Percentiles rank a stretch among this genome's conserved stretches.
These are phyloP conservation scores for Dendrophyllia cribrosa DNA, from an alignment of 64 coral and sea anemone species.

Conservation along the genomic window DNA sequence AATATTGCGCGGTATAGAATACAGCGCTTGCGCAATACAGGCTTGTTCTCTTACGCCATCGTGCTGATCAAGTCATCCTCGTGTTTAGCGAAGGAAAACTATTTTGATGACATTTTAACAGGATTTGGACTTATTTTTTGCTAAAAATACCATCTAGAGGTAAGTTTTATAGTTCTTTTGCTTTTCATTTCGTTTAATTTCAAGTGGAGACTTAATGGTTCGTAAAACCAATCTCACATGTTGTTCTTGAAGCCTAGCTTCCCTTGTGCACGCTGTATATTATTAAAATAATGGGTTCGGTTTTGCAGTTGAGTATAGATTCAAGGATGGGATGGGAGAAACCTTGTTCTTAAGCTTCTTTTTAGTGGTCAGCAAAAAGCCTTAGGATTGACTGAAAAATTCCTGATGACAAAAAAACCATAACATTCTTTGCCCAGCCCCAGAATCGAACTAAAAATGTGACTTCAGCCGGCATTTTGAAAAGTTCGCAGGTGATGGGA, in stretches of 20 bases:
- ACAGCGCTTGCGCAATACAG: conserved; percentile 63
- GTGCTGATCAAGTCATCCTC: conserved; percentile 79
- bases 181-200: not conserved
- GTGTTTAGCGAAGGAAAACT: conserved; percentile 64
- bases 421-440: too few species aligned
- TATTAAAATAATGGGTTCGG: not conserved
- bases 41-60: conserved; percentile 82
- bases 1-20: not conserved
- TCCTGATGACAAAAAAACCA: too few species aligned
- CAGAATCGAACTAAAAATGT: too few species aligned
- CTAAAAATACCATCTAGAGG: conserved; percentile 44
- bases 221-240: not conserved
- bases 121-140: conserved; percentile 10
- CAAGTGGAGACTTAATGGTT: not conserved
- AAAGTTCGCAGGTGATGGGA: too few species aligned
- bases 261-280: not conserved
- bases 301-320: not conserved
- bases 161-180: not conserved
- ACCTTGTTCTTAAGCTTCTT: not conserved
- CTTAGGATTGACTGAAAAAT: not conserved
- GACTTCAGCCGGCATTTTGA: too few species aligned
- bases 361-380: not conserved
- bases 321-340: not conserved
- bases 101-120: conserved; percentile 77
- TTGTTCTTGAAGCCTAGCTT: not conserved